Conservation (phyloP, 2,888 invertebrate genomes). For the Colletes collaris region DNA sequence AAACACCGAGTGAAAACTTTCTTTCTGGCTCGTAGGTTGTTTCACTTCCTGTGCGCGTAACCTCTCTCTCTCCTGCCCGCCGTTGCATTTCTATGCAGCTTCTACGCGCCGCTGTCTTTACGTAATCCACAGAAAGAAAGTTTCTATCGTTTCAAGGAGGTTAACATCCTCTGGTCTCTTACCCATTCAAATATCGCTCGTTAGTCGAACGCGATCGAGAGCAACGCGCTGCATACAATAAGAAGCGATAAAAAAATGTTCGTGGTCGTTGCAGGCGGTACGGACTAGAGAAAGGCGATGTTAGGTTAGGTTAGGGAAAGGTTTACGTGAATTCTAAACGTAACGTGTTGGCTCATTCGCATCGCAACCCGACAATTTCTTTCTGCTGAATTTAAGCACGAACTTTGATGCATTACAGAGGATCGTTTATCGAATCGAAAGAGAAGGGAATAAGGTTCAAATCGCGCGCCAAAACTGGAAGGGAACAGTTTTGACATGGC, state of each 20-base stretch:
- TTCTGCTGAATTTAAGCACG: no score
- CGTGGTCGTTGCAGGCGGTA: no score
- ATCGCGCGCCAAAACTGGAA: slow-evolving; percentile 10
- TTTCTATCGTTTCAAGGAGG: slow-evolving; percentile 78
- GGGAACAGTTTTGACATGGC: slow-evolving; percentile 71
- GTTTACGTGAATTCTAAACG: background rate
- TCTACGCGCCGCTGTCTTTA: slow-evolving; percentile 74
- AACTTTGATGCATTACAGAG: background rate
- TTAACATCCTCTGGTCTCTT: slow-evolving; percentile 79
- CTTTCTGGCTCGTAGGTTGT: slow-evolving; percentile 80
- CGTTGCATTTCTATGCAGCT: slow-evolving; percentile 80
- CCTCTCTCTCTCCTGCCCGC: slow-evolving; percentile 72
- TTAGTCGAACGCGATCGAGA: slow-evolving; percentile 30
- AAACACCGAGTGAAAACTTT: slow-evolving; percentile 82
- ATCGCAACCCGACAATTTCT: no score
- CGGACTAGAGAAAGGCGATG: background rate
- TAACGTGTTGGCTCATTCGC: background rate
- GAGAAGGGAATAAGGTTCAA: slow-evolving; percentile 8
- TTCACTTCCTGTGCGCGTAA: slow-evolving; percentile 83
- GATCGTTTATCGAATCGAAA: background rate
- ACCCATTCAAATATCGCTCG: slow-evolving; percentile 67
- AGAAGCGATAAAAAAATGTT: no score
- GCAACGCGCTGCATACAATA: slow-evolving; percentile 31
- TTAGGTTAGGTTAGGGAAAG: background rate
- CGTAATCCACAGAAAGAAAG: slow-evolving; percentile 82